Evolutionary conservation across 2,797 vertebrate genomes (phyloP).

Genomic region (Holocentrus rufus): DNA sequence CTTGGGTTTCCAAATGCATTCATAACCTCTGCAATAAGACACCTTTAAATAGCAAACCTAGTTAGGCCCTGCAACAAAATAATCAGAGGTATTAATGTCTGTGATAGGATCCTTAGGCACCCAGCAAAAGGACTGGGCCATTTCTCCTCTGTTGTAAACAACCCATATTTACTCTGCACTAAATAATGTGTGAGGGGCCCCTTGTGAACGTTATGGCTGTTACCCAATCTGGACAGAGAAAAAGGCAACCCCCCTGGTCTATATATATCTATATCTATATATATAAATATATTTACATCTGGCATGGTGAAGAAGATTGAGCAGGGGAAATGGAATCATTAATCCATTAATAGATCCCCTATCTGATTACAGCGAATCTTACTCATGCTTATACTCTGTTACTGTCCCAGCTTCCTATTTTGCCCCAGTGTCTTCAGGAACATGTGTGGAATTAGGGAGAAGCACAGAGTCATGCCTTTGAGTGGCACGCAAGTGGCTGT

Average conservation of each 20-base stretch:
- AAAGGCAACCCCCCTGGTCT: slow-evolving; percentile 46
- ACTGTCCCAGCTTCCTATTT: slow-evolving; percentile 44
- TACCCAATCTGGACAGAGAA: slow-evolving; percentile 67
- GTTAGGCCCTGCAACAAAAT: slow-evolving; percentile 62
- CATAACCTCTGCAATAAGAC: slow-evolving; percentile 52
- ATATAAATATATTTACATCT: slow-evolving; percentile 63
- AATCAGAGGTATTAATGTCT: slow-evolving; percentile 47
- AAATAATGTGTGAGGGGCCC: slow-evolving; percentile 42
- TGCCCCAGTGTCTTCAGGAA: slow-evolving; percentile 66
- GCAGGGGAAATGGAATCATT: slow-evolving; percentile 70
- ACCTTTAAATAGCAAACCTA: slow-evolving; percentile 74
- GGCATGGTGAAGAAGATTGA: slow-evolving; percentile 55
- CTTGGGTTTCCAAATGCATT: slow-evolving; percentile 58
- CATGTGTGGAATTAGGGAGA: slow-evolving; percentile 65
- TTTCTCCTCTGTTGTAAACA: slow-evolving; percentile 30
- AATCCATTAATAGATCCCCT: slow-evolving; percentile 80
- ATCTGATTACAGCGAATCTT: slow-evolving; percentile 76
- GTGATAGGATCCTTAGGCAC: slow-evolving; percentile 36
- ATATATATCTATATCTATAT: slow-evolving; percentile 53
- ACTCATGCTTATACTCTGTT: slow-evolving; percentile 39
- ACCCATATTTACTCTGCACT: slow-evolving; percentile 47
- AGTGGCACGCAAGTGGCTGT: slow-evolving; percentile 5
- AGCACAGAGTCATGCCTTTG: slow-evolving; percentile 43
- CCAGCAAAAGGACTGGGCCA: slow-evolving; percentile 3
- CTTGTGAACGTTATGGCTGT: slow-evolving; percentile 52